Conservation (phyloP, 2,113 vertebrate genomes). For the Rhynchomys soricoides region DNA sequence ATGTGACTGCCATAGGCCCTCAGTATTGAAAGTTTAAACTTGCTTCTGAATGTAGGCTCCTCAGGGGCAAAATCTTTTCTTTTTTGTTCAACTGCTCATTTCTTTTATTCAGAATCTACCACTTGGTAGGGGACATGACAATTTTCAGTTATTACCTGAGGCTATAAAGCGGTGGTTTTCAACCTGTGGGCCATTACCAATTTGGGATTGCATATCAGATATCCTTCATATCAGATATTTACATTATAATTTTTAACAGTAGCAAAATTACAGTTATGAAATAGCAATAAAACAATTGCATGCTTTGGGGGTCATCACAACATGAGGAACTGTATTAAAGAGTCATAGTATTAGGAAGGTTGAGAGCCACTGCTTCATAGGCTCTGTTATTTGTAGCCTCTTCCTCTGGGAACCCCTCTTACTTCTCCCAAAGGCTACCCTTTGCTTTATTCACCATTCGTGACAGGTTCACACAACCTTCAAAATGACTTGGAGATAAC, state of each 20-base stretch:
- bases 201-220: neutral
- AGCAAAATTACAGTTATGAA: neutral
- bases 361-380: too few relatives aligned
- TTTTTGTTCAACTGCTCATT: neutral
- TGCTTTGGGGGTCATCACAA: neutral
- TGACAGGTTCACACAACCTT: conserved; percentile 20
- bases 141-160: conserved; percentile 4
- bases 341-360: too few relatives aligned
- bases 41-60: neutral
- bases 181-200: neutral
- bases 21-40: neutral
- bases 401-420: neutral
- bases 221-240: neutral
- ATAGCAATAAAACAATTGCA: neutral
- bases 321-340: too few relatives aligned
- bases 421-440: neutral
- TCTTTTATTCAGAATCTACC: conserved; percentile 12
- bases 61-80: neutral
- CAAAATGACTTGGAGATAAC: neutral
- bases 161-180: neutral
- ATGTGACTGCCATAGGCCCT: neutral
- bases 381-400: neutral
- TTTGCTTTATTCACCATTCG: neutral
- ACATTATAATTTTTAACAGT: neutral
- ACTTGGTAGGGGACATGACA: neutral